Evolutionary conservation across 1,140 invertebrate species (phyloP).

Genomic region (Cephus cinctus): DNA sequence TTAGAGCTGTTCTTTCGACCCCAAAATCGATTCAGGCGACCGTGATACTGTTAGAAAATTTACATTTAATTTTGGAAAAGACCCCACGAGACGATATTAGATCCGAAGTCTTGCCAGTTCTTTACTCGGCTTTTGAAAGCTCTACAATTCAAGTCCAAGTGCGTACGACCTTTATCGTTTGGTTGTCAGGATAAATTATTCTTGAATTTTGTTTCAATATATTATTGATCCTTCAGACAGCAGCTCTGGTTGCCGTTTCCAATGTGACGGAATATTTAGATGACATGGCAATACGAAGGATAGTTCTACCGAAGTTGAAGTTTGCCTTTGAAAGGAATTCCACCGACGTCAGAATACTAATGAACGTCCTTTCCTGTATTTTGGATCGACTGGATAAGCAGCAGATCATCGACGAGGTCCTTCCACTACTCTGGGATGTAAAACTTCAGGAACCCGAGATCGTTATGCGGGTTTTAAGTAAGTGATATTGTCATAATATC

Average conservation of each 20-base stretch:
- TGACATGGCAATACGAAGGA: conserved; percentile 76
- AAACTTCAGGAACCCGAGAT: conserved; percentile 83
- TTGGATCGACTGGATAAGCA: conserved; percentile 82
- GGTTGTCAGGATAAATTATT: neutral
- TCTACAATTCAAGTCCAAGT: conserved; percentile 93
- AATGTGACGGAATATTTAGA: conserved; percentile 85
- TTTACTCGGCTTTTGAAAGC: conserved; percentile 88
- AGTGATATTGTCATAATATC: conserved; percentile 54
- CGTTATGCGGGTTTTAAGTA: conserved; percentile 77
- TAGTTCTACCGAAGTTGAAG: conserved; percentile 86
- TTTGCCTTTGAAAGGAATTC: conserved; percentile 84
- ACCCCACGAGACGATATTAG: conserved; percentile 78
- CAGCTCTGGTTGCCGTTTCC: conserved; percentile 85
- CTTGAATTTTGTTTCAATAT: neutral
- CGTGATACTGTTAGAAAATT: conserved; percentile 87
- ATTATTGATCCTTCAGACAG: conserved; percentile 61
- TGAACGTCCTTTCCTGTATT: conserved; percentile 75
- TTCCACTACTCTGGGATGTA: conserved; percentile 87
- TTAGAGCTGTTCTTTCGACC: conserved; percentile 72
- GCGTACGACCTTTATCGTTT: conserved; percentile 23
- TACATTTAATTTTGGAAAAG: conserved; percentile 89
- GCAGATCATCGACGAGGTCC: conserved; percentile 88
- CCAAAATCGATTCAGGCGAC: conserved; percentile 89
- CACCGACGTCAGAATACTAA: conserved; percentile 72
- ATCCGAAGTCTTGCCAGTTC: conserved; percentile 81